These are phyloP conservation scores for Thereva nobilitata DNA, from an alignment of 2,888 invertebrate species.

Conservation along the genomic window DNA sequence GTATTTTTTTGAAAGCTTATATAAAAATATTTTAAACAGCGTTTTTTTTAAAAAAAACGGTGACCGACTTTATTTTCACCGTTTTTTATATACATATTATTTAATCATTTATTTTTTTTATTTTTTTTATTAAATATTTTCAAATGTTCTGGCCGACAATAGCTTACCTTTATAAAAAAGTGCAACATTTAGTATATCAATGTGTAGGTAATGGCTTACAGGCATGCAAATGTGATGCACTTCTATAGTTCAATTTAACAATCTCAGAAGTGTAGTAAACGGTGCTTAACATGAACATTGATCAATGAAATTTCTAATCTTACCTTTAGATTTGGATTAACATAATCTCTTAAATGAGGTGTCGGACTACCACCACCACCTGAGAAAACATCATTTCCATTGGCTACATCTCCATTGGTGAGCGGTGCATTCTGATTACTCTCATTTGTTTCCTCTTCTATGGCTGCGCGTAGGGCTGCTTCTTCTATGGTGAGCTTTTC, in stretches of 20 bases:
- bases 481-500: constrained; percentile 25
- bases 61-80: no score
- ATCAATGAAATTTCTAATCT: no score
- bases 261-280: no score
- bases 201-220: constrained; percentile 45
- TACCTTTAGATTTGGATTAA: no score
- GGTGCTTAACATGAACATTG: no score
- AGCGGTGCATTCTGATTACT: constrained; percentile 41
- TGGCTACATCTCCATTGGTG: constrained; percentile 41
- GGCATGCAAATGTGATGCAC: constrained; percentile 9
- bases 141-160: constrained; percentile 51
- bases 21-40: no score
- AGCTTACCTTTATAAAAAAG: constrained; percentile 53
- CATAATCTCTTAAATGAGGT: neutral
- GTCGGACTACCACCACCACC: constrained; percentile 8
- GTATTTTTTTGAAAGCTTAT: no score
- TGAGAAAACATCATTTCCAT: constrained; percentile 12
- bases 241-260: neutral
- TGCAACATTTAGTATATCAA: constrained; percentile 40
- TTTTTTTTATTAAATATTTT: neutral
- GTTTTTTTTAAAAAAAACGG: neutral
- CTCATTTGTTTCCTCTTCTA: constrained; percentile 35
- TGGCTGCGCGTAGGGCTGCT: constrained; percentile 12
- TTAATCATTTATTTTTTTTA: no score
- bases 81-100: no score